Base-by-base conservation (phyloP, 2,113 vertebrate species). In the Myodes glareolus region DNA sequence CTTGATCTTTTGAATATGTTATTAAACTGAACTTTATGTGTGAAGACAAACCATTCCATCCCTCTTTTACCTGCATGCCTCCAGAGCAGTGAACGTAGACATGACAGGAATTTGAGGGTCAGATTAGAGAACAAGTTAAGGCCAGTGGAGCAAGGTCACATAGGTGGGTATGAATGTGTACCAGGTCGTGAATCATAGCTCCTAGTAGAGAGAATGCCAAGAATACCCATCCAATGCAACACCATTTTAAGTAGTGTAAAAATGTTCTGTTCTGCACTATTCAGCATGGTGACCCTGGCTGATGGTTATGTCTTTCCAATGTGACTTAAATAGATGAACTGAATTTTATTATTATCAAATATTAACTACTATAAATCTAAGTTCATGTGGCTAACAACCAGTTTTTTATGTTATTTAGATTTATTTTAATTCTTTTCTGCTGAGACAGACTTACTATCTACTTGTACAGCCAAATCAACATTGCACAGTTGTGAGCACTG, bases 191-290 rank as follows among this genome's bases (percentile, higher is more conserved):
- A 76, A 29, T 39, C 10, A 25, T 25, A 76, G 19, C 17, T 45
- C 29, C 42, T 6, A 21, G 16, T 9, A 85, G 77, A 39, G 16
- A 33, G 11, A 58, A 67, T 70, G 16, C 23, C 42, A 52, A 76
- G 17, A 42, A 1, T 9, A 1, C 2, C 9, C 21, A 16, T 1
- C 12, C 21, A 23, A 25, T 45, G 42, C 36, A 45, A 5, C 1
- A 52, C 31, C 25, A 65, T 33, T 88, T 75, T 55, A 0, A 7
- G 1, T 5, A 63, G 23, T 50, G 33, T 45, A 14, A 14, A 52
- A 29, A 73, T 29, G 3, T 72, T 52, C 63, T 23, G 5, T 55
- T 82, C 31, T 58, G 1, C 3, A 27, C 1, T 82, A 13, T 75
- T n/a, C n/a, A 68, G 3, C 58, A 7, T 14, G 27, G 4, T 36